Base-by-base conservation (phyloP, 92 coral and sea anemone species). In the Heliopora coerulea region DNA sequence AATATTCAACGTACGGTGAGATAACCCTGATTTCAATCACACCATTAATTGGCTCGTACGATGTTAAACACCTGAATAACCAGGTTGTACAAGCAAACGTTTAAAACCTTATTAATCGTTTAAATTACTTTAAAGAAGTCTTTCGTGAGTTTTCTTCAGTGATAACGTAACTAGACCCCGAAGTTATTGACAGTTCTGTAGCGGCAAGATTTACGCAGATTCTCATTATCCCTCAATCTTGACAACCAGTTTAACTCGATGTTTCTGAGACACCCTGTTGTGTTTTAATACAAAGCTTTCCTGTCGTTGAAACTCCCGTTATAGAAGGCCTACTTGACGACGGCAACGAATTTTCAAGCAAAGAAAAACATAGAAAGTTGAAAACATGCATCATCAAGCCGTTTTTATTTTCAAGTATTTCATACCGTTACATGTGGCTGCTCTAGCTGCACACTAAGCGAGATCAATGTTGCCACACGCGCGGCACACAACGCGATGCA, bases 201-300 rank as follows among this genome's bases (percentile, higher is more conserved):
- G n/a, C n/a, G n/a, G n/a, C n/a, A n/a, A n/a, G n/a, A n/a, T n/a
- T n/a, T n/a, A n/a, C n/a, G n/a, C n/a, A n/a, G n/a, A n/a, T n/a
- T n/a, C n/a, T 23, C 3, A 2, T 17, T 44, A 24, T 27, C 32
- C 13, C 40, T 15, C 39, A 48, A 21, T 48, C n/a, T 46, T 67
- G 58, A 67, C 17, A 48, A 21, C n/a, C 14, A n/a, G 15, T 15
- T 8, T 46, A 46, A 46, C 52, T 6, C 52, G 15, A 46, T 46
- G 52, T 8, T 46, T 46, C 15, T 8, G n/a, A 10, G 74, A 27
- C 41, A 17, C 17, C 74, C 33, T 49, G 59, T 48, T 35, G 74
- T 41, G 74, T 67, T 27, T 66, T 66, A 63, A 65, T 32, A 65
- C 41, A 3, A 33, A 8, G 18, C 26, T 20, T 62, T 33, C 0